Conservation (phyloP, 2,888 invertebrate genomes). For the Temnothorax ravouxi region DNA sequence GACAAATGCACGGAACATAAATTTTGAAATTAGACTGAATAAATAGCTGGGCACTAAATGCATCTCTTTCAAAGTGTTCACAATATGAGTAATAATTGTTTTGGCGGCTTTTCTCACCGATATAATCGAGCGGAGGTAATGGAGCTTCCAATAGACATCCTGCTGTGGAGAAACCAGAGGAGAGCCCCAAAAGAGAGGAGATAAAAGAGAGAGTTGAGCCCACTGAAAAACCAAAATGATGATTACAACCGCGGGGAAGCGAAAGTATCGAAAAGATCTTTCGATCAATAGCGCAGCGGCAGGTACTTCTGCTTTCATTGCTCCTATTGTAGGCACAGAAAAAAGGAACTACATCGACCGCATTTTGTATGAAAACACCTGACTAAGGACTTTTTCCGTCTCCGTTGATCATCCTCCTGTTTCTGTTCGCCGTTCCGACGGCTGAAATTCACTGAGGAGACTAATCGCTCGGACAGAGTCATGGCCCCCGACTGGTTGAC, state of each 20-base stretch:
- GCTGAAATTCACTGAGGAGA: constrained; percentile 22
- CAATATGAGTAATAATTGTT: not conserved
- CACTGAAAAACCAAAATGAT: constrained; percentile 62
- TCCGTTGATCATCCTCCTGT: not conserved
- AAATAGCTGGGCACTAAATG: no score
- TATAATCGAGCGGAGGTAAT: constrained; percentile 15
- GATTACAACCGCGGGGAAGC: constrained; percentile 64
- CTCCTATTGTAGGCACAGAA: constrained; percentile 44
- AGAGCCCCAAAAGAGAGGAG: not conserved
- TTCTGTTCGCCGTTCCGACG: not conserved
- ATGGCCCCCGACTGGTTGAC: constrained; percentile 74
- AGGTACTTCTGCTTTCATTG: constrained; percentile 51
- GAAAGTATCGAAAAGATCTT: constrained; percentile 66
- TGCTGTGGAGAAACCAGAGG: not conserved
- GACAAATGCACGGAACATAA: not conserved
- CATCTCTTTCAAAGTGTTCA: not conserved
- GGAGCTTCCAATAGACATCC: constrained; percentile 1
- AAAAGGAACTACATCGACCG: constrained; percentile 40
- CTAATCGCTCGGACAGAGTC: constrained; percentile 46
- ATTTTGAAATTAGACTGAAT: not conserved
- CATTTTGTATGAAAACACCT: constrained; percentile 35
- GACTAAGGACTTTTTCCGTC: constrained; percentile 37
- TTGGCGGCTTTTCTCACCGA: not conserved
- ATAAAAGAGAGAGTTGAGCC: constrained; percentile 68
- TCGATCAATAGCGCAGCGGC: constrained; percentile 9